Conservation (phyloP, 2,888 invertebrate genomes). For the Lochmaea capreae region DNA sequence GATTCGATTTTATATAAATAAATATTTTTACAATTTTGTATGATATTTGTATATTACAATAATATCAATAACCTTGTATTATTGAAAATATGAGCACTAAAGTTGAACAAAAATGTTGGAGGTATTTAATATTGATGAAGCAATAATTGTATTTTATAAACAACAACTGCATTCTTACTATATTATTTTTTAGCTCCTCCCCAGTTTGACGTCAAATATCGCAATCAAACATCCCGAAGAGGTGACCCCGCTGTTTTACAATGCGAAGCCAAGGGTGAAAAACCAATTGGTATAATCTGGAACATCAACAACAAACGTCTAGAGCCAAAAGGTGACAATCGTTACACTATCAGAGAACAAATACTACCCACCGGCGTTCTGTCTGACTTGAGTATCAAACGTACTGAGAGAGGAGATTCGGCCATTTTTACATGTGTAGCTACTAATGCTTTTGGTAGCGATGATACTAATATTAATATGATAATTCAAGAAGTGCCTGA, state of each 20-base stretch:
- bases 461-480: slow-evolving; percentile 95
- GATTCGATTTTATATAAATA: too few relatives aligned
- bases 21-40: too few relatives aligned
- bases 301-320: slow-evolving; percentile 94
- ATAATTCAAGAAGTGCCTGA: slow-evolving; percentile 94
- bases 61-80: too few relatives aligned
- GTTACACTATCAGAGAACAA: slow-evolving; percentile 88
- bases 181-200: slow-evolving; percentile 79
- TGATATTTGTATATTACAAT: too few relatives aligned
- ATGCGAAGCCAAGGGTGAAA: slow-evolving; percentile 94
- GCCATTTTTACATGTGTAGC: slow-evolving; percentile 93
- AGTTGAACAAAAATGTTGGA: too few relatives aligned
- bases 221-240: slow-evolving; percentile 90
- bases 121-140: too few relatives aligned
- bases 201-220: slow-evolving; percentile 91
- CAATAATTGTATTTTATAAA: too few relatives aligned
- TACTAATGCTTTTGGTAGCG: slow-evolving; percentile 93
- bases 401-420: slow-evolving; percentile 89
- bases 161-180: too few relatives aligned
- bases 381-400: slow-evolving; percentile 89
- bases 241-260: slow-evolving; percentile 92
- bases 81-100: too few relatives aligned
- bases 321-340: slow-evolving; percentile 90
- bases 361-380: slow-evolving; percentile 88
- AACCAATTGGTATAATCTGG: slow-evolving; percentile 95